Conservation (phyloP, 2,113 vertebrate species). For the Puntigrus tetrazona region DNA sequence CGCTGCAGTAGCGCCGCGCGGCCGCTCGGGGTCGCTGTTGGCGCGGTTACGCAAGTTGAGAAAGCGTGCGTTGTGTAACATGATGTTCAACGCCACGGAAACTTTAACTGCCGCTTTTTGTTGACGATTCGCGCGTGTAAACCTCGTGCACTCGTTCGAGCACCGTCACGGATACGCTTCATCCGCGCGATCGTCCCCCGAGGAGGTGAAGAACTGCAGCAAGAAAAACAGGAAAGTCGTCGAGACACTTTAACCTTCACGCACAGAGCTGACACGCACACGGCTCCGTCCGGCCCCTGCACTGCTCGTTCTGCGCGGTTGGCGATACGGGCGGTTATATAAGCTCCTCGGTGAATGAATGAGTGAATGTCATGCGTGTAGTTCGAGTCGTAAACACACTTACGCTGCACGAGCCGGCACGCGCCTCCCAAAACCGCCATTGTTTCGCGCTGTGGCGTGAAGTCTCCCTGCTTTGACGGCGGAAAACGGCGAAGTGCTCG, state of each 20-base stretch:
- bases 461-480: not conserved
- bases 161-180: too few species aligned
- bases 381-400: slow-evolving; percentile 56
- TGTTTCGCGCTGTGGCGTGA: not conserved
- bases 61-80: slow-evolving; percentile 70
- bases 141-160: not conserved
- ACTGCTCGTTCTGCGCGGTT: not conserved
- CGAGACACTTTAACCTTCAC: slow-evolving; percentile 6
- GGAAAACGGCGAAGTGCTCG: too few species aligned
- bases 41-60: slow-evolving; percentile 70
- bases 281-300: not conserved
- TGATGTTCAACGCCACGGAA: slow-evolving; percentile 24
- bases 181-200: not conserved
- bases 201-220: not conserved
- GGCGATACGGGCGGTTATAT: not conserved
- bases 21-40: slow-evolving; percentile 48
- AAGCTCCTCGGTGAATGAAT: not conserved
- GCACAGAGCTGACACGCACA: not conserved
- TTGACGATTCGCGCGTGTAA: not conserved
- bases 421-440: slow-evolving; percentile 71
- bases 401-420: slow-evolving; percentile 67
- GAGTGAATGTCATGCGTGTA: not conserved
- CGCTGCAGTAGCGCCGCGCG: not conserved
- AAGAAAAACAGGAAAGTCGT: not conserved
- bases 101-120: slow-evolving; percentile 24